Evolutionary conservation across 2,113 vertebrate genomes (phyloP).

Genomic region (Oceanodroma tethys): DNA sequence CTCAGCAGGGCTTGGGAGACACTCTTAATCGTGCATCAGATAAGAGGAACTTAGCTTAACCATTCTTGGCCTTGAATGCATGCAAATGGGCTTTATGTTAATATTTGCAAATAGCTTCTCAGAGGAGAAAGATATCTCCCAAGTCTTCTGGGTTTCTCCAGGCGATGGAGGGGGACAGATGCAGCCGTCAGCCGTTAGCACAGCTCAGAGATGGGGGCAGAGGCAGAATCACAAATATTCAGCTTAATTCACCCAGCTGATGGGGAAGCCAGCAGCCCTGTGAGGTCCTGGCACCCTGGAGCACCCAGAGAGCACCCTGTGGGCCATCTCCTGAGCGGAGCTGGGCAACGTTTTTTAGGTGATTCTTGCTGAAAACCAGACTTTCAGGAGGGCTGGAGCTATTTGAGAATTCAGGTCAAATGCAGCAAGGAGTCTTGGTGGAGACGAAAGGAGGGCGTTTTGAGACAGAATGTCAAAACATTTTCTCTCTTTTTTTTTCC

Average conservation of each 20-base stretch:
- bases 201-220: not conserved
- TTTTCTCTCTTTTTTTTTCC: not conserved
- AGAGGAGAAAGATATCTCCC: not conserved
- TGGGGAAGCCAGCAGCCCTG: not conserved
- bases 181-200: not conserved
- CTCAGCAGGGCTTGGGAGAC: not conserved
- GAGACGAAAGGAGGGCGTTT: not conserved
- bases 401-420: constrained; percentile 34
- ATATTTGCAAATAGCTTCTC: constrained; percentile 14
- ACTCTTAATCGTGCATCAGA: not conserved
- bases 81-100: not conserved
- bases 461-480: not conserved
- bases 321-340: not conserved
- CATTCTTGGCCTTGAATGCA: not conserved
- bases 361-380: not conserved
- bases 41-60: not conserved
- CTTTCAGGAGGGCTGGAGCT: not conserved
- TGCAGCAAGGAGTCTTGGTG: not conserved
- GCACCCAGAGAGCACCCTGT: not conserved
- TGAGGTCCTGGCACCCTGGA: not conserved
- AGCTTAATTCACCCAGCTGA: not conserved
- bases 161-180: not conserved
- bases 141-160: not conserved
- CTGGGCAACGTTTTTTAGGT: not conserved
- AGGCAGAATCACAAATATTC: not conserved